phyloP scores from a whole-genome alignment of 2,113 vertebrate species.

The Limnothrissa miodon region DNA sequence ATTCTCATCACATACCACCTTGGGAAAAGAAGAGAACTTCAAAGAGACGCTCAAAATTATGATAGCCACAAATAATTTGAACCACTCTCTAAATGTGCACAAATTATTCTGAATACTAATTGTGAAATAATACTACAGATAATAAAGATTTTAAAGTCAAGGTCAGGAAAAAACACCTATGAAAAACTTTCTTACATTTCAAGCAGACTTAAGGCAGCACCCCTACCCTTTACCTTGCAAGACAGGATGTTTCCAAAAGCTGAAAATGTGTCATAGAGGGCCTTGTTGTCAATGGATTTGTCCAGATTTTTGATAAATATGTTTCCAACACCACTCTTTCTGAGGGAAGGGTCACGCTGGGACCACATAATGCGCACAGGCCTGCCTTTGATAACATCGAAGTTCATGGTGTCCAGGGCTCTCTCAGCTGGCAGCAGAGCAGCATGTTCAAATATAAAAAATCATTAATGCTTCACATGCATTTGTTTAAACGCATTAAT shows the following conservation, averaged over 20 bases:
- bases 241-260: slow-evolving; percentile 98
- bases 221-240: slow-evolving; percentile 85
- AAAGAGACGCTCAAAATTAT: not conserved
- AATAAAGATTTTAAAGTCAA: not conserved
- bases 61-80: not conserved
- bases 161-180: not conserved
- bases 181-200: slow-evolving; percentile 3
- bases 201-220: slow-evolving; percentile 14
- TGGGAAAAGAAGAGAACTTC: slow-evolving; percentile 45
- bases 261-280: slow-evolving; percentile 97
- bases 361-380: slow-evolving; percentile 99
- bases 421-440: slow-evolving; percentile 79
- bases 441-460: not conserved
- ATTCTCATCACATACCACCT: slow-evolving; percentile 99
- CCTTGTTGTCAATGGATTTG: slow-evolving; percentile 99
- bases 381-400: slow-evolving; percentile 97
- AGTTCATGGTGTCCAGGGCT: slow-evolving; percentile 99
- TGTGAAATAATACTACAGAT: not conserved
- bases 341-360: slow-evolving; percentile 95
- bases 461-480: too few species aligned
- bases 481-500: too few species aligned
- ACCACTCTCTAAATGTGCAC: not conserved
- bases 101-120: not conserved
- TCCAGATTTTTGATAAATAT: slow-evolving; percentile 99
- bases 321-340: slow-evolving; percentile 97